A percentile compares a stretch with the other conserved stretches of the same genome.
Conservation (phyloP, 2,888 invertebrate species). For the Megalurothrips usitatus region DNA sequence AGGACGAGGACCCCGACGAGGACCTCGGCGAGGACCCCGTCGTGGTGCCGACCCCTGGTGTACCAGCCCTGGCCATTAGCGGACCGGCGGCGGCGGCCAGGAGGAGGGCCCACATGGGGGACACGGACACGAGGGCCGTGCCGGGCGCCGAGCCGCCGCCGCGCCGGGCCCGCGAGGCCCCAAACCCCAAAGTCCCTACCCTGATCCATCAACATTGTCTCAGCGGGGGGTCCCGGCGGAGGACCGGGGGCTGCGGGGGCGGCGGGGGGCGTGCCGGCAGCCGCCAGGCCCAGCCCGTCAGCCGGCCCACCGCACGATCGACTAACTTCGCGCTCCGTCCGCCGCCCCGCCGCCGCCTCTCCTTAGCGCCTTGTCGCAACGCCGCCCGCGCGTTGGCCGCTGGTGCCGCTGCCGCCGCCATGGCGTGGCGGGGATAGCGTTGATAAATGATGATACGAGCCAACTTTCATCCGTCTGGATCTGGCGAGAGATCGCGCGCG, state of each 20-base stretch:
- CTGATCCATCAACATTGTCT: slow-evolving; percentile 24
- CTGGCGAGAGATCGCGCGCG: not conserved
- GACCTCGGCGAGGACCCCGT: too few species aligned
- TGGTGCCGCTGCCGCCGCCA: not conserved
- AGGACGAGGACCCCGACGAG: too few species aligned
- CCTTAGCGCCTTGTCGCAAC: not conserved
- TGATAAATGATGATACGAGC: not conserved
- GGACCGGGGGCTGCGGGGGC: not conserved
- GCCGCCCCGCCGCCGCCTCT: too few species aligned
- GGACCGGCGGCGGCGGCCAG: not conserved
- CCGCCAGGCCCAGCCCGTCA: not conserved
- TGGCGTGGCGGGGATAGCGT: not conserved
- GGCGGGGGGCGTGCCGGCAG: not conserved
- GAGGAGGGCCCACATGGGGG: too few species aligned
- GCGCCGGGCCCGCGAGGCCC: not conserved
- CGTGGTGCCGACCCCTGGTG: too few species aligned
- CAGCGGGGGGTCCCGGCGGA: not conserved
- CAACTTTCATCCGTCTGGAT: slow-evolving; percentile 11
- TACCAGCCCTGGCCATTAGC: not conserved
- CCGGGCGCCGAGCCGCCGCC: not conserved
- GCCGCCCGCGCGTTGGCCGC: not conserved
- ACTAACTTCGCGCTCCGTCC: too few species aligned
- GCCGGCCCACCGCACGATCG: not conserved
- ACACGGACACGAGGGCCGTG: not conserved
- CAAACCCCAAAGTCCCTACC: slow-evolving; percentile 6